phyloP scores from a whole-genome alignment of 2,113 vertebrate species.

The Cephalophus harveyi region DNA sequence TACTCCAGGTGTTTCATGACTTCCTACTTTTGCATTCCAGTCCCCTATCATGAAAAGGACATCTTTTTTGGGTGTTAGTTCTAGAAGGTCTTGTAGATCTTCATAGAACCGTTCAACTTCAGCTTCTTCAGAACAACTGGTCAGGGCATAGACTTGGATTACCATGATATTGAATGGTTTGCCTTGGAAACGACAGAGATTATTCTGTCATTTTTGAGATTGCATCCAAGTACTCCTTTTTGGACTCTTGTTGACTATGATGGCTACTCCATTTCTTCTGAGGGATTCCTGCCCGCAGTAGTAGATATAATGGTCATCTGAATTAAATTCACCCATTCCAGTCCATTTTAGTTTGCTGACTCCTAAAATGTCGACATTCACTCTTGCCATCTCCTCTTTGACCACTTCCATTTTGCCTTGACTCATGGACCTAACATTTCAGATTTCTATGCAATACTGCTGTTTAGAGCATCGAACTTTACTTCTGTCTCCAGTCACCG shows the following conservation, averaged over 20 bases:
- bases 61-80: background rate
- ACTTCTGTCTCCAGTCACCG: background rate
- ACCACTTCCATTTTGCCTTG: background rate
- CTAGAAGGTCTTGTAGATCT: background rate
- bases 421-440: background rate
- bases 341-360: background rate
- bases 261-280: no score
- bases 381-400: background rate
- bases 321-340: background rate
- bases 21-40: background rate
- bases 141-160: background rate
- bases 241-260: no score
- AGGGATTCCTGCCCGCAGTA: no score
- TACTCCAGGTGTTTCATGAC: background rate
- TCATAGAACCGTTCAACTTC: background rate
- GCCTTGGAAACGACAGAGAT: no score
- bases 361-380: rapidly evolving
- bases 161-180: background rate
- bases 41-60: background rate
- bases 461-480: background rate
- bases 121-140: background rate
- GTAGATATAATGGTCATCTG: background rate
- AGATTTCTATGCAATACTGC: background rate
- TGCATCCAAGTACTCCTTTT: no score
- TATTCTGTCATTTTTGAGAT: no score